Evolutionary conservation across 2,797 vertebrate species (phyloP).

Genomic region (Tympanoctomys barrerae): DNA sequence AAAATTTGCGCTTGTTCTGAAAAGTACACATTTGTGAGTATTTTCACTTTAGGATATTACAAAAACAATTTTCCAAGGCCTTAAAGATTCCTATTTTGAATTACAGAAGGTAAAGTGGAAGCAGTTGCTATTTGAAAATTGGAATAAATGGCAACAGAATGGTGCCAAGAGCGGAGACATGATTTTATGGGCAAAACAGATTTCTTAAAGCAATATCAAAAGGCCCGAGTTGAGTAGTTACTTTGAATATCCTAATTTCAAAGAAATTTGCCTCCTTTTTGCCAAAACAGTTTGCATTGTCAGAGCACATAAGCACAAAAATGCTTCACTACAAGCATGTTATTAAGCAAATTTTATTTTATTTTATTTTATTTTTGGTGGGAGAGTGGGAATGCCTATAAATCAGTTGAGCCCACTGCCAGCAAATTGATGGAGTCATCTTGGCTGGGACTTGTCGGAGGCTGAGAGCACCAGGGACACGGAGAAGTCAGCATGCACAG

Average conservation of each 20-base stretch:
- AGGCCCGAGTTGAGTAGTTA: slow-evolving; percentile 34
- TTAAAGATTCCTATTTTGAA: slow-evolving; percentile 54
- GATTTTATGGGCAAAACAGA: slow-evolving; percentile 77
- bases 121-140: slow-evolving; percentile 11
- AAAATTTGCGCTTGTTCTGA: slow-evolving; percentile 51
- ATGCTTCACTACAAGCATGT: background rate
- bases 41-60: slow-evolving; percentile 73
- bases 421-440: background rate
- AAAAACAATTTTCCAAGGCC: slow-evolving; percentile 59
- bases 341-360: background rate
- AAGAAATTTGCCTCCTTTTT: slow-evolving; percentile 52
- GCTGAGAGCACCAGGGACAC: rapidly evolving
- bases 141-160: slow-evolving; percentile 42
- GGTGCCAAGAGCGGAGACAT: background rate
- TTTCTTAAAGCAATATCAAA: slow-evolving; percentile 57
- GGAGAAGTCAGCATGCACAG: rapidly evolving
- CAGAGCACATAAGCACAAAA: background rate
- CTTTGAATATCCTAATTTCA: slow-evolving; percentile 67
- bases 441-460: background rate
- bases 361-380: too few relatives aligned
- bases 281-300: background rate
- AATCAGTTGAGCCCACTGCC: background rate
- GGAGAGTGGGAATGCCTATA: background rate
- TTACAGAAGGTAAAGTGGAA: slow-evolving; percentile 67
- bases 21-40: slow-evolving; percentile 61